phyloP scores from a whole-genome alignment of 2,888 invertebrate species.

The Sesia apiformis region DNA sequence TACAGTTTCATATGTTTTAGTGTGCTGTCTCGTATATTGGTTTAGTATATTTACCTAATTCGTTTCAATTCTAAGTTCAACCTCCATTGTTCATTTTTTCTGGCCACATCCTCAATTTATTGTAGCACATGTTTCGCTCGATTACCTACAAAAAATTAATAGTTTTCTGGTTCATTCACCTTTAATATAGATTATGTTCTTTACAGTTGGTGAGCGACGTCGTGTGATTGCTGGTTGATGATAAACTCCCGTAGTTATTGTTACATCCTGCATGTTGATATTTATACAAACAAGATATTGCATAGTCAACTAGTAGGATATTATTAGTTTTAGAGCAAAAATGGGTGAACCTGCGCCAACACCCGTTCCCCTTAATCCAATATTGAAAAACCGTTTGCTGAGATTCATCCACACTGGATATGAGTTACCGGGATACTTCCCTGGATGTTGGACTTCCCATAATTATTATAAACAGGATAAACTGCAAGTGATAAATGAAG shows the following conservation, averaged over 20 bases:
- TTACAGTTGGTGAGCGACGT: constrained; percentile 24
- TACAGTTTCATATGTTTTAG: no score
- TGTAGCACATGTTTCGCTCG: constrained; percentile 66
- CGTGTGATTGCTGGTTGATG: not conserved
- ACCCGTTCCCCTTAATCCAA: constrained; percentile 31
- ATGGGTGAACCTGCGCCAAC: constrained; percentile 31
- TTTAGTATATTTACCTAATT: no score
- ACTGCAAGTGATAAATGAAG: constrained; percentile 43
- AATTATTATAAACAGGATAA: constrained; percentile 62
- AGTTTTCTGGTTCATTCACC: constrained; percentile 40
- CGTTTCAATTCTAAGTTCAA: no score
- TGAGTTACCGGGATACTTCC: constrained; percentile 69
- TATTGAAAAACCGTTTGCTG: constrained; percentile 47
- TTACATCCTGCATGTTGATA: not conserved
- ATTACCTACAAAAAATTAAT: constrained; percentile 56
- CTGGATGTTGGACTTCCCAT: constrained; percentile 70
- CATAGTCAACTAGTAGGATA: no score
- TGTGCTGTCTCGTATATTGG: no score
- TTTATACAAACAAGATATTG: not conserved
- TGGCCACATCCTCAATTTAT: constrained; percentile 71
- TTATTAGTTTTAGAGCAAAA: constrained; percentile 2
- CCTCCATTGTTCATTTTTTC: constrained; percentile 62
- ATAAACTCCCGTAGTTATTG: not conserved
- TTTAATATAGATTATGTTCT: constrained; percentile 25
- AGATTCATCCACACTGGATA: constrained; percentile 70